Evolutionary conservation across 2,113 vertebrate genomes (phyloP), one percentile per base, ranked within the genome.

Genomic region (Phrynosoma blainvillii): DNA sequence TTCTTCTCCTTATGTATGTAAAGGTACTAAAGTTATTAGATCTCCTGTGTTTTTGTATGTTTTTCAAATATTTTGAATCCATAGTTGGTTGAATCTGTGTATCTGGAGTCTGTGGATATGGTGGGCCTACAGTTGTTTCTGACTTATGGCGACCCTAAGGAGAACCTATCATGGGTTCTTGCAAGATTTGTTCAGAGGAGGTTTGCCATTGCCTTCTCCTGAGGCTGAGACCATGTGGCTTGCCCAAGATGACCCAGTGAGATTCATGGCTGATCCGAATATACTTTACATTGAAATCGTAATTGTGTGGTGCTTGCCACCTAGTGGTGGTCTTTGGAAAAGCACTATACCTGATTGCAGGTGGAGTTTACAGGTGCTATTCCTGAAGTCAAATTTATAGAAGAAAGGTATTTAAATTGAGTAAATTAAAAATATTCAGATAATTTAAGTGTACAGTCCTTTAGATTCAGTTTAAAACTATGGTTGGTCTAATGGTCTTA

Each of bases 291-390:
- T 21, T 82, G 11, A 68, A 82, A 16, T 14, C 42, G 7, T 79
- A n/a, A 54, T 59, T 40, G 76, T 32, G n/a, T 75, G 11, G 9
- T 62, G 52, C 18, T 71, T 89, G 21, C 65, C 86, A 73, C 12
- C 9, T 79, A 27, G 52, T 85, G 21, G 6, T 89, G 70, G 85
- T 89, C 82, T 47, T 42, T 66, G 16, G 73, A 20, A 62, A 84
- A 82, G 47, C n/a, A 40, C 23, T 42, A n/a, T 76, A 21, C 30
- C 62, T 62, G n/a, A 42, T 27, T 79, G 30, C 18, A 47, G 27
- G 54, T 65, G 21, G 14, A n/a, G 21, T 71, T 73, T 84, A 73
- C 56, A 54, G 13, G 6, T 70, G 32, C 36, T 70, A 32, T 68
- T 86, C 14, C n/a, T 27, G 32, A 2, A 40, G n/a, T 73, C n/a